These are phyloP conservation scores for Physocephala rufipes DNA, from an alignment of 2,888 invertebrate species.

Conservation along the genomic window DNA sequence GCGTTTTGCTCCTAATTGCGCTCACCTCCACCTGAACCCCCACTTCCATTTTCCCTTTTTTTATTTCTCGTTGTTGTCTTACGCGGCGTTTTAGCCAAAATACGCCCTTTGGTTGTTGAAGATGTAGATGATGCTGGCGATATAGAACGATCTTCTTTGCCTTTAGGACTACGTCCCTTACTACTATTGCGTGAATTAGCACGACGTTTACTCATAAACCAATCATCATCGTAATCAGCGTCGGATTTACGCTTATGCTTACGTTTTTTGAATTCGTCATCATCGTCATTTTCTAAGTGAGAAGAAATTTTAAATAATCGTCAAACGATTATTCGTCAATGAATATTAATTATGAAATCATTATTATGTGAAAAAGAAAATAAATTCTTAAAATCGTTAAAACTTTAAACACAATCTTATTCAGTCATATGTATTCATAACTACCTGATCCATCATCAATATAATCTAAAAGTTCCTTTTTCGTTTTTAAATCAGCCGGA, in stretches of 20 bases:
- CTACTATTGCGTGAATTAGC: slow-evolving; percentile 56
- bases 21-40: slow-evolving; percentile 47
- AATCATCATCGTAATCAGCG: slow-evolving; percentile 66
- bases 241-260: slow-evolving; percentile 62
- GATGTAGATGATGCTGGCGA: slow-evolving; percentile 62
- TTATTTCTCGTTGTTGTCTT: slow-evolving; percentile 60
- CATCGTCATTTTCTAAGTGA: slow-evolving; percentile 59
- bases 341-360: not conserved
- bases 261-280: slow-evolving; percentile 61
- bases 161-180: slow-evolving; percentile 59
- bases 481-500: slow-evolving; percentile 60
- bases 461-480: slow-evolving; percentile 63
- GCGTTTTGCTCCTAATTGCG: slow-evolving; percentile 41
- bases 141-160: slow-evolving; percentile 60
- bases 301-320: slow-evolving; percentile 35
- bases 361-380: not conserved
- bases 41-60: slow-evolving; percentile 46
- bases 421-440: no score
- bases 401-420: no score
- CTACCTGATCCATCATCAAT: slow-evolving; percentile 64
- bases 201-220: slow-evolving; percentile 60
- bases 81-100: slow-evolving; percentile 51
- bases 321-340: slow-evolving; percentile 13
- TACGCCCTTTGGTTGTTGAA: slow-evolving; percentile 54
- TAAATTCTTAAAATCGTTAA: no score